A percentile compares a stretch with the other conserved stretches of the same genome.
phyloP scores from a whole-genome alignment of 1,140 invertebrate species.

The Oryctes rhinoceros region DNA sequence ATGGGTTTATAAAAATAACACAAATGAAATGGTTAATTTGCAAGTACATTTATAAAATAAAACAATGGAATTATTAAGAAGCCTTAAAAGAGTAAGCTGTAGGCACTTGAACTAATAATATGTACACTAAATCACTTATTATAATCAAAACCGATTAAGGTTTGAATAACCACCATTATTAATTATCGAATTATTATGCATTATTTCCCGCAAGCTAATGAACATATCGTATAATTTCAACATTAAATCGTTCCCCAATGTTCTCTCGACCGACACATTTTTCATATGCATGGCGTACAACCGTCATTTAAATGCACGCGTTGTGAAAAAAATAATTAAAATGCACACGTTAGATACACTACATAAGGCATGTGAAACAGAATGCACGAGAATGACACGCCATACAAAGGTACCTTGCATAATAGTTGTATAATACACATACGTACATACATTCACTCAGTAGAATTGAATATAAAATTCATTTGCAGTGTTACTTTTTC shows the following conservation, averaged over 20 bases:
- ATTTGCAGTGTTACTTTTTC: too few species aligned
- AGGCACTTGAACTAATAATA: not conserved
- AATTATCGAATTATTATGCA: conserved; percentile 29
- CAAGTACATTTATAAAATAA: too few species aligned
- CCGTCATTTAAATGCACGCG: conserved; percentile 20
- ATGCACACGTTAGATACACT: conserved; percentile 9
- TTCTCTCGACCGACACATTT: conserved; percentile 22
- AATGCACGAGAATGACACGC: not conserved
- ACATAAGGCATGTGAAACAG: conserved; percentile 3
- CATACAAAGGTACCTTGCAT: not conserved
- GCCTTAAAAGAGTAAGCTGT: too few species aligned
- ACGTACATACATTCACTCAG: not conserved
- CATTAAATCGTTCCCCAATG: conserved; percentile 30
- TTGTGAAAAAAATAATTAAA: conserved; percentile 30
- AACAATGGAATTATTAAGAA: too few species aligned
- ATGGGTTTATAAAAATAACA: too few species aligned
- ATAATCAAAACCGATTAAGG: not conserved
- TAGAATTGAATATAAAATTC: too few species aligned
- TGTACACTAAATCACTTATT: not conserved
- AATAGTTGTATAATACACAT: too few species aligned
- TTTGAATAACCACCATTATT: not conserved
- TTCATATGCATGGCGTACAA: conserved; percentile 21
- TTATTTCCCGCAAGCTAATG: not conserved
- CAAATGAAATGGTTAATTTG: too few species aligned
- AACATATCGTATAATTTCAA: conserved; percentile 8